phyloP scores from a whole-genome alignment of 2,113 vertebrate species.

The Scatophagus argus region DNA sequence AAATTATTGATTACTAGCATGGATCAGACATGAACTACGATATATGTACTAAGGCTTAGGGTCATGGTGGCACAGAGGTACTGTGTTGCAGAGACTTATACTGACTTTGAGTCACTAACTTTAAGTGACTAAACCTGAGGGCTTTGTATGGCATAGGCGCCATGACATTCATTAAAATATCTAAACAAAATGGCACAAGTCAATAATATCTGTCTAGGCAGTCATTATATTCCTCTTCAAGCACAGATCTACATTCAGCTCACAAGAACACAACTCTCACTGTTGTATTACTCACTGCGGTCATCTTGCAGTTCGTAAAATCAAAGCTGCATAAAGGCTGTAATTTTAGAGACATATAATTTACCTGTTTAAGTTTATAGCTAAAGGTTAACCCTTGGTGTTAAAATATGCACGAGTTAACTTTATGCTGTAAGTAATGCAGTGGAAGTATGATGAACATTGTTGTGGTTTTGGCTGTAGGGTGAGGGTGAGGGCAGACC shows the following conservation, averaged over 20 bases:
- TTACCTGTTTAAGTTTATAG: slow-evolving; percentile 74
- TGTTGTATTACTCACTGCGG: slow-evolving; percentile 72
- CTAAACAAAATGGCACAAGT: slow-evolving; percentile 36
- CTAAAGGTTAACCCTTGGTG: slow-evolving; percentile 61
- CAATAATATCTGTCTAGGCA: slow-evolving; percentile 10
- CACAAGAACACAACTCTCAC: slow-evolving; percentile 29
- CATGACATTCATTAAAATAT: slow-evolving; percentile 41
- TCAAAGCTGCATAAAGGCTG: slow-evolving; percentile 71
- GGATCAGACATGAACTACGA: too few species aligned
- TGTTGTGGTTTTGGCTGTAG: slow-evolving; percentile 27
- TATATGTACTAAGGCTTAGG: neutral
- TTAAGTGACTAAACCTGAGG: neutral
- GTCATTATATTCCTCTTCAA: slow-evolving; percentile 48
- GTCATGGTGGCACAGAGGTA: neutral
- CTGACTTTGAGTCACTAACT: too few species aligned
- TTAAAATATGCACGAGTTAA: slow-evolving; percentile 59
- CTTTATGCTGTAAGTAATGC: slow-evolving; percentile 40
- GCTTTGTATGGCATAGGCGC: slow-evolving; percentile 16
- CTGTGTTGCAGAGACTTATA: neutral
- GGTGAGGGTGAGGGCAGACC: slow-evolving; percentile 22
- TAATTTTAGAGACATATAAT: slow-evolving; percentile 74
- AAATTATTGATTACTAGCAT: too few species aligned
- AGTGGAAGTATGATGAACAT: slow-evolving; percentile 35
- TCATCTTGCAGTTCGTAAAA: slow-evolving; percentile 77
- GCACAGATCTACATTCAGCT: slow-evolving; percentile 30